Base-by-base conservation (phyloP, 2,888 invertebrate species). In the Pegoplata infirma region DNA sequence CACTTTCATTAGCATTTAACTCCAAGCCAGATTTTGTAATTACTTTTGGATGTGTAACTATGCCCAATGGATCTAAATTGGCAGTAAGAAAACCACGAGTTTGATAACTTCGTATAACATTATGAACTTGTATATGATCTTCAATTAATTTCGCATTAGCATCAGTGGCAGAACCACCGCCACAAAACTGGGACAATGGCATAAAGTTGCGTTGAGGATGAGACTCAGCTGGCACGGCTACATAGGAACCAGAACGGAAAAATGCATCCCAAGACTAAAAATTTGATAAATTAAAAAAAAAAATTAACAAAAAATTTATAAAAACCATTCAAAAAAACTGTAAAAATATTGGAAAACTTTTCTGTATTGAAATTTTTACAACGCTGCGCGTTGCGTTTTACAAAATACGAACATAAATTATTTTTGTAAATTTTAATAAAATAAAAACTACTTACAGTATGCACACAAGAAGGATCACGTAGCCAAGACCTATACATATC, bases 401-500 rank as follows among this genome's bases (percentile, higher is more conserved):
- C n/a, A n/a, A n/a, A n/a, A n/a, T n/a, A n/a, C n/a, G n/a, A n/a
- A n/a, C n/a, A n/a, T n/a, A n/a, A n/a, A n/a, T n/a, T 19, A 61
- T 47, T 12, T 47, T 46, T 46, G 17, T 36, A 25, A n/a, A n/a
- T n/a, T 12, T 32, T 19, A 16, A 58, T 53, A 40, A 28, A 4
- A n/a, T 25, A 8, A 12, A n/a, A 32, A 2, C 10, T 81, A 93
- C 94, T 93, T 90, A 98, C 98, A 89, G 96, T 94, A 89, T 99
- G 99, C 53, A 99, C 98, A 87, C 97, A 96, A 86, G 93, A 93
- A 66, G 98, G 98, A 91, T 99, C 97, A 83, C 94, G 93, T 80
- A 97, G 91, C 99, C 99, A 99, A 56, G 97, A 92, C 89, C 96
- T 96, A 91, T 98, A 98, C 98, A 99, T 98, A 90, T 98, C 98